Percentiles rank a stretch among this genome's conserved stretches.
These are phyloP conservation scores for Parasteatoda lunata DNA, from an alignment of 2,888 invertebrate species.

Conservation along the genomic window DNA sequence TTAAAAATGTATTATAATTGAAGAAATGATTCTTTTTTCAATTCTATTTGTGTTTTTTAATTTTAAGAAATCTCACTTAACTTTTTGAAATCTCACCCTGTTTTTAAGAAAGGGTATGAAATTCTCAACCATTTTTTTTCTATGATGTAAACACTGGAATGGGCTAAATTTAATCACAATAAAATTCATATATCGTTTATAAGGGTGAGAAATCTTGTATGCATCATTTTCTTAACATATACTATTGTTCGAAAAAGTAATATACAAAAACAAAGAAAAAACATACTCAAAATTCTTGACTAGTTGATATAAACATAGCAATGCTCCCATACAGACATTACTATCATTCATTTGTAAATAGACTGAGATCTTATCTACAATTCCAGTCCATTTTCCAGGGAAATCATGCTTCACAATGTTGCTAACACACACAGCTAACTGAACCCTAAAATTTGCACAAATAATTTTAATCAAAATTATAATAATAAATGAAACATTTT, in stretches of 20 bases:
- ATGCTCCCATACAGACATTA: slow-evolving; percentile 90
- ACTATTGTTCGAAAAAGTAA: background rate
- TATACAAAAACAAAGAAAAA: background rate
- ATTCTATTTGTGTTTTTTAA: too few relatives aligned
- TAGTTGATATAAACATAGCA: slow-evolving; percentile 92
- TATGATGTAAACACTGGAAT: too few relatives aligned
- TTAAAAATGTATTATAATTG: too few relatives aligned
- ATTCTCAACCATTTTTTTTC: too few relatives aligned
- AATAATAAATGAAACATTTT: too few relatives aligned
- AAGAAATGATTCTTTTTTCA: too few relatives aligned
- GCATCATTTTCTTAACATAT: background rate
- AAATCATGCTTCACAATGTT: slow-evolving; percentile 96
- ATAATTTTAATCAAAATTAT: too few relatives aligned
- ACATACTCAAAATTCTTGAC: slow-evolving; percentile 89
- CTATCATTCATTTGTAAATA: slow-evolving; percentile 93
- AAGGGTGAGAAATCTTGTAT: background rate
- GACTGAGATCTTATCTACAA: slow-evolving; percentile 95
- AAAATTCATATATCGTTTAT: too few relatives aligned
- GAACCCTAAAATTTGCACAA: slow-evolving; percentile 79
- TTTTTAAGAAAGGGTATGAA: too few relatives aligned
- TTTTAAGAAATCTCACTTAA: too few relatives aligned
- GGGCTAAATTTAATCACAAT: too few relatives aligned
- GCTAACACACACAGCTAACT: slow-evolving; percentile 93
- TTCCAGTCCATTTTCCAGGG: slow-evolving; percentile 94
- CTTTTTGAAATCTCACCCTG: too few relatives aligned